Evolutionary conservation across 1,140 invertebrate species (phyloP), one percentile per base, ranked within the genome.

Genomic region (Drosophila truncata): DNA sequence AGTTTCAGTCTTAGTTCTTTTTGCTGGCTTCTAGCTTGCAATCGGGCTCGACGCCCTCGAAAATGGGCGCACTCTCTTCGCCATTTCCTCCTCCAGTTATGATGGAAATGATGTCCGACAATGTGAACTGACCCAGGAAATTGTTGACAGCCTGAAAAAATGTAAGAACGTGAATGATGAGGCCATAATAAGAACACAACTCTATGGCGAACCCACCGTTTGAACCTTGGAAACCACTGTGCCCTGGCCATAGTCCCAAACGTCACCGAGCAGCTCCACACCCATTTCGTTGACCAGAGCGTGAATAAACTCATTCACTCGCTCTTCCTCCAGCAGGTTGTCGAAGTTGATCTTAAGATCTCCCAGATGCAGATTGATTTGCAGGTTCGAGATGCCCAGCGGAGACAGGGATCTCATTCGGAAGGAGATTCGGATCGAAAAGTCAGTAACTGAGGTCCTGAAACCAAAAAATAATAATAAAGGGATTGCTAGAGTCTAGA

Each of bases 221-320:
- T 92, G 79, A 4, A 73, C 29, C 46, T 39, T 73, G 10, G 70
- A 9, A 6, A 78, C 23, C 7, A 82, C 77, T 5, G 60, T 62
- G 6, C 9, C 57, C 29, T 92, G 80, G 3, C 69, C 78, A 46
- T 78, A 87, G 20, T 47, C 59, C 91, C 91, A 92, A 4, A 90
- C 25, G 55, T 92, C 91, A 11, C 66, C 75, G 11, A 92, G 73
- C 20, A 92, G 25, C 42, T 92, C 91, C 14, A 92, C 57, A 6
- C 91, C 91, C 70, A 92, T 23, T 77, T 84, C 79, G 63, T 92
- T 92, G 8, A 92, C 29, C 11, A 92, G 33, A 7, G 54, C 75
- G 67, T 92, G 91, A 4, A 92, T 14, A 41, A 92, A 92, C 0
- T 71, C 49, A 59, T 76, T 78, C 14, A 92, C 70, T 11, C 91